Percentiles rank a stretch among this genome's conserved stretches.
Conservation (phyloP, 1,140 invertebrate genomes). For the Diploscapter pachys region DNA sequence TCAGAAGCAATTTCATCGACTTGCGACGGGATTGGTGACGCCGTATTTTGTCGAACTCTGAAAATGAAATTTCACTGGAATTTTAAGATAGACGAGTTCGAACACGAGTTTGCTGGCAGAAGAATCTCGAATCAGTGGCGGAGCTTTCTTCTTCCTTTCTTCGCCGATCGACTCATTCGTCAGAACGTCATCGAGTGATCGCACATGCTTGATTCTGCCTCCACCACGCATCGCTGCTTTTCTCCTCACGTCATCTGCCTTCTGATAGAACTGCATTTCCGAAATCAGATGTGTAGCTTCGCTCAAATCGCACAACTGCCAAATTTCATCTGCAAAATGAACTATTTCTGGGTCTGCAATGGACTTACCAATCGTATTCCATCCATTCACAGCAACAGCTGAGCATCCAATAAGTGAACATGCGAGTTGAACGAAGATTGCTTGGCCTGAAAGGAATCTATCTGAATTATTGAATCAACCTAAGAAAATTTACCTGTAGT, state of each 20-base stretch:
- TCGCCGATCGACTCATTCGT: slow-evolving; percentile 31
- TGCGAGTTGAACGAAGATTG: slow-evolving; percentile 47
- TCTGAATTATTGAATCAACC: background rate
- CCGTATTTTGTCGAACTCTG: too few species aligned
- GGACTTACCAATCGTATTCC: slow-evolving; percentile 32
- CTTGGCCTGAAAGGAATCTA: slow-evolving; percentile 17
- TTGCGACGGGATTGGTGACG: background rate
- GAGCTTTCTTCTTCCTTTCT: slow-evolving; percentile 10
- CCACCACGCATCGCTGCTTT: slow-evolving; percentile 50
- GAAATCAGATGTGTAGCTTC: slow-evolving; percentile 44
- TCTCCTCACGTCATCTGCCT: slow-evolving; percentile 44
- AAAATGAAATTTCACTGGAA: too few species aligned
- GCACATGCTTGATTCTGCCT: slow-evolving; percentile 44
- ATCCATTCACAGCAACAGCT: slow-evolving; percentile 43
- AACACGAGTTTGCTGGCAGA: too few species aligned
- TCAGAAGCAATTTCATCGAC: slow-evolving; percentile 12
- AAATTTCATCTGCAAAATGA: slow-evolving; percentile 43
- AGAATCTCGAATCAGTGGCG: too few species aligned
- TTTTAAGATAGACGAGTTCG: too few species aligned
- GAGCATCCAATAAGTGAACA: slow-evolving; percentile 40
- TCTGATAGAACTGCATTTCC: slow-evolving; percentile 40
- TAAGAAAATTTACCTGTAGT: slow-evolving; percentile 14
- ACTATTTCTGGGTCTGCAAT: background rate
- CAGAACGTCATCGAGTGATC: slow-evolving; percentile 39
- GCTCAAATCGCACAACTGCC: slow-evolving; percentile 44